Evolutionary conservation across 2,113 vertebrate species (phyloP), one percentile per base, ranked within the genome.

Genomic region (Rhagologus leucostigma): DNA sequence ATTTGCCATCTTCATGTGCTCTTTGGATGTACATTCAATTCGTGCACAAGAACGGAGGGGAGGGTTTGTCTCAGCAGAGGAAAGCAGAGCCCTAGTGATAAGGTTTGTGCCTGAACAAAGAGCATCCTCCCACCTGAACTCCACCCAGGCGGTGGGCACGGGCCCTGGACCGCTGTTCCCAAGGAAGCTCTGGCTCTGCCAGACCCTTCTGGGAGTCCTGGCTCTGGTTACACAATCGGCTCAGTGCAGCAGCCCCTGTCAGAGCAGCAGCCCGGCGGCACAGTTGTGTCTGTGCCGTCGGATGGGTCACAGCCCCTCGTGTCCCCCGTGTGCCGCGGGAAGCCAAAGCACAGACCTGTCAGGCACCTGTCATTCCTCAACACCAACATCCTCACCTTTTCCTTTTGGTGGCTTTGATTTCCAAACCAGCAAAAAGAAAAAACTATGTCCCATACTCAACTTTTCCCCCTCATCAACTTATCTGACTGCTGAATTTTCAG

Each of bases 11-110:
- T 22, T 14, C 9, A 21, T 2, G 13, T 29, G 65, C 84, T 63
- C 30, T 35, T 77, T 22, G 24, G 56, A 3, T 2, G 5, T 1
- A 3, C 22, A 2, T 2, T 11, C 22, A 29, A 30, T 17, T 1
- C 18, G 13, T 0, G 7, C 1, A 3, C 35, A 50, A 9, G 67
- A 56, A 42, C 11, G 24, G 56, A 41, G n/a, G 1, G 0, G 15
- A 29, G 53, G 41, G 46, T 59, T 53, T 62, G 56, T 41, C 39
- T 26, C 3, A 22, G 50, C 52, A 10, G 46, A 57, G 62, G 59
- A 46, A 75, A 64, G 22, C 42, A 37, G 79, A 84, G 83, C 80
- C 23, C 42, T 3, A 21, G 32, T 1, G 9, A 8, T 7, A 12
- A 4, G 23, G 23, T 65, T 12, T 67, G 78, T 63, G 60, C 55